A percentile compares a stretch with the other conserved stretches of the same genome.
Conservation (phyloP, 2,113 vertebrate genomes). For the Catharus bicknelli region DNA sequence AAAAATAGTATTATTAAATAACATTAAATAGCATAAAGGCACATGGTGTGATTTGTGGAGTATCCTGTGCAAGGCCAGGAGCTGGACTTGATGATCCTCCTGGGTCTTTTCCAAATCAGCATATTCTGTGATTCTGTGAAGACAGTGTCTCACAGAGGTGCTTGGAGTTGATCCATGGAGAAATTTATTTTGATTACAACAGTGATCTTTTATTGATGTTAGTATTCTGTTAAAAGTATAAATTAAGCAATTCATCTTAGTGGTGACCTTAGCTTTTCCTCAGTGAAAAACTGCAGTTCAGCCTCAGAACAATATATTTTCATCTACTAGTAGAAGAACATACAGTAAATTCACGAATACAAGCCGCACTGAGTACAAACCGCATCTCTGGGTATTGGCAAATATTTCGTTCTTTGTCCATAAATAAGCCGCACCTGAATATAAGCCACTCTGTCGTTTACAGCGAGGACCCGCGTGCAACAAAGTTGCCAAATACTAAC, state of each 20-base stretch:
- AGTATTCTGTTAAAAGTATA: background rate
- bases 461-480: no score
- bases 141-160: background rate
- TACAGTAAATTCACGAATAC: background rate
- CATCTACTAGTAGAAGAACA: background rate
- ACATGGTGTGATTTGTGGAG: background rate
- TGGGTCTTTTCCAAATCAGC: background rate
- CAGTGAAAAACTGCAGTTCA: background rate
- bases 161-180: background rate
- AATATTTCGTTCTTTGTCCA: no score
- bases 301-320: background rate
- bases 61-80: background rate
- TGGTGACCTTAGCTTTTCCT: background rate
- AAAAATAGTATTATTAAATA: background rate
- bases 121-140: background rate
- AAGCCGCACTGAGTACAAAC: no score
- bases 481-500: no score
- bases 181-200: background rate
- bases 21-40: background rate
- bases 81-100: rapidly evolving
- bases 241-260: background rate
- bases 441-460: no score
- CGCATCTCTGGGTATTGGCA: no score
- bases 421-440: no score
- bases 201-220: background rate